Base-by-base conservation (phyloP, 2,888 invertebrate species). In the Blastobasis adustella region DNA sequence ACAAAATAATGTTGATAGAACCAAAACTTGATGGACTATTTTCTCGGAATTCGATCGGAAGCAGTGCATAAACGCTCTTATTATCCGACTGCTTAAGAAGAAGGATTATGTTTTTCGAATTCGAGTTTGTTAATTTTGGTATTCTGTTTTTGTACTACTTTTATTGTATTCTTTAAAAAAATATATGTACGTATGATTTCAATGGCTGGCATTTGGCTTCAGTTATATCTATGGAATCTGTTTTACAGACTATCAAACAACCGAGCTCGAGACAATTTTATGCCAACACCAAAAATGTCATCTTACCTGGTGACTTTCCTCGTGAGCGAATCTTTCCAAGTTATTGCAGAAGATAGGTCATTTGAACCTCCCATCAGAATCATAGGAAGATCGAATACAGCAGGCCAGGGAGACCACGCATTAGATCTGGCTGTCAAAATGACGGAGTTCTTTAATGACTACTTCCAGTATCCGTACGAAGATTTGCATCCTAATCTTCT, bases 241-340 rank as follows among this genome's bases (percentile, higher is more conserved):
- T 1, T 23, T 72, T 72, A 47, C 62, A 84, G 84, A 4, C 51
- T 68, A 5, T 45, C 51, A 0, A 56, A 61, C n/a, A 54, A 56
- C 38, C 76, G 82, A 2, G 57, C 68, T 5, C 65, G 61, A 23
- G 76, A 76, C 9, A 65, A 76, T 39, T 93, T 92, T 65, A 59
- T 76, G 10, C 73, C 83, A 44, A 92, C 92, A 0, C 92, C 92
- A 0, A 73, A 70, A 51, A 96, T 96, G 94, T 94, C 95, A 4
- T 93, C 96, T 0, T 98, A 98, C 67, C 84, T 97, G 5, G 91
- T 97, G 0, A 97, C 96, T 0, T 93, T 97, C 71, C 90, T 96
- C 0, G 92, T 98, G 36, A 88, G 88, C 52, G 88, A 88, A 56
- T 69, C 76, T 0, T 87, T 88, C 56, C 59, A 62, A 59, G 80